These are phyloP conservation scores for Choloepus didactylus DNA, from an alignment of 2,797 vertebrate genomes.

Conservation along the genomic window DNA sequence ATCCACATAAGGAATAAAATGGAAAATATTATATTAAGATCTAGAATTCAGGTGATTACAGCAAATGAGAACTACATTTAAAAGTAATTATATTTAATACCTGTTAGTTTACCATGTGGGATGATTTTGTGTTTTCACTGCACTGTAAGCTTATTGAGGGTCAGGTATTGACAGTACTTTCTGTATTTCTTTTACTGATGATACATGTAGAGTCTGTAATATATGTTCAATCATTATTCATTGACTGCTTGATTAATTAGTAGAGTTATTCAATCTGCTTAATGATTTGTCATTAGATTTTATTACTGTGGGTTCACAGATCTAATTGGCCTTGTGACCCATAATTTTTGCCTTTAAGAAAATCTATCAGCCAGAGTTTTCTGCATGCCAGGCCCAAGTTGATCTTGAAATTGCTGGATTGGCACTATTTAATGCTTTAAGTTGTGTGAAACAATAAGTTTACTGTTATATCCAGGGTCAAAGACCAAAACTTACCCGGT, in stretches of 20 bases:
- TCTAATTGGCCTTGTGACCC: neutral
- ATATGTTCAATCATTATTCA: neutral
- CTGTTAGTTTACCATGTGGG: neutral
- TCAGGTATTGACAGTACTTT: neutral
- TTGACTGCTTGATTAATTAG: neutral
- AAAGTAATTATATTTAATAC: neutral
- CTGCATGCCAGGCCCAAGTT: neutral
- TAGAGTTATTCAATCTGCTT: neutral
- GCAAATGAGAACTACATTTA: neutral
- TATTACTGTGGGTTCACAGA: neutral
- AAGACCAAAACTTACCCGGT: too few species aligned
- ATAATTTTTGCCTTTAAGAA: neutral
- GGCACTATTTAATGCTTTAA: neutral
- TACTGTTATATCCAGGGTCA: neutral
- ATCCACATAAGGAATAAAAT: neutral
- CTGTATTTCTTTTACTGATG: neutral
- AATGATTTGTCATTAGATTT: neutral
- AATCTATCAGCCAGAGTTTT: neutral
- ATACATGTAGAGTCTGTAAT: neutral
- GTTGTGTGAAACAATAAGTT: neutral
- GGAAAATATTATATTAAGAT: neutral
- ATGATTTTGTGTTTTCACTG: neutral
- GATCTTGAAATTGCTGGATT: neutral
- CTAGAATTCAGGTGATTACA: neutral
- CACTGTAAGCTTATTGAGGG: neutral